Evolutionary conservation across 2,888 invertebrate genomes (phyloP), one percentile per base, ranked within the genome.

Genomic region (Diogma glabrata): DNA sequence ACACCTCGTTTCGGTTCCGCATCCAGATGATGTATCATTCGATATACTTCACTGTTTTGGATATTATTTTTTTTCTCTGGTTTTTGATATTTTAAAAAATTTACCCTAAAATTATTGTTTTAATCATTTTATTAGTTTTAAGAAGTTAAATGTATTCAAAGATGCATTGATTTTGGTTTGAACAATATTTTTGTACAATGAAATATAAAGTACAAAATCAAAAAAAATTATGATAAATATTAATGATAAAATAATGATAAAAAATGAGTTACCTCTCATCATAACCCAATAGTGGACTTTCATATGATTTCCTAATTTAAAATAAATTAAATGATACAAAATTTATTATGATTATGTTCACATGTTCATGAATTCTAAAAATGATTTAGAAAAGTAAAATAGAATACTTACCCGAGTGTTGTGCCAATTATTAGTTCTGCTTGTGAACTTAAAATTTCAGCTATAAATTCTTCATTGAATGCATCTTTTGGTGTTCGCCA

Each of bases 31-130:
- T 88, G 88, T 53, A 89, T 75, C 65, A 87, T 71, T 67, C 83
- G 84, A 70, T 83, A 88, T 5, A 87, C 87, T 65, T 85, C 87
- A 52, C 88, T 88, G 61, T 81, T 75, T 68, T 84, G 80, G 57
- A 87, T 75, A 66, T 85, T 83, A 61, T 84, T 74, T 54, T 78
- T 79, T 48, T 81, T 81, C 54, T 86, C 82, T 23, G 84, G 83
- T 61, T 87, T 87, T 64, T 88, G 84, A 70, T 86, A 90, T 69
- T 91, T 91, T 76, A 88, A 80, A 69, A 92, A 92, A 75, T 92
- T 91, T 52, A 92, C 87, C 65, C 92, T 91, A 70, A 22, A 43
- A 43, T 22, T 43, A 19, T 33, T 19, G 19, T 19, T 38, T 38
- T 10, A n/a, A n/a, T 43, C 4, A 17, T 17, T 9, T 38, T n/a